A percentile compares a stretch with the other conserved stretches of the same genome.
Evolutionary conservation across 2,888 invertebrate species (phyloP).

Genomic region (Stegana nigrithorax): DNA sequence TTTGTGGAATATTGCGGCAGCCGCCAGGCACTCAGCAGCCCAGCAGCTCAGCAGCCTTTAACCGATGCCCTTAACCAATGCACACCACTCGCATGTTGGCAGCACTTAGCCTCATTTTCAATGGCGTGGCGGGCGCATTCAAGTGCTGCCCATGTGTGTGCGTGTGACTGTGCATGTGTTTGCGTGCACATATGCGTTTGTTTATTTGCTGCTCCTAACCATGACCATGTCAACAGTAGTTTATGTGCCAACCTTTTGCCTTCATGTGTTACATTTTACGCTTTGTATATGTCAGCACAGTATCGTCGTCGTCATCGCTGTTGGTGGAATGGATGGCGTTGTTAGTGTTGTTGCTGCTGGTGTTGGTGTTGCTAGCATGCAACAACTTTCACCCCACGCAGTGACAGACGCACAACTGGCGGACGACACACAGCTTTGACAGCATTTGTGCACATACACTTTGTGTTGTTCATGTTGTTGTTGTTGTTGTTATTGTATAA

Average conservation of each 20-base stretch:
- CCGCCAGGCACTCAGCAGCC: background rate
- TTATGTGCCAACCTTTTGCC: slow-evolving; percentile 20
- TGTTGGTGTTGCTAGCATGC: no score
- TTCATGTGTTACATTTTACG: slow-evolving; percentile 7
- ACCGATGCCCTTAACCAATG: background rate
- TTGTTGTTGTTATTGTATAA: background rate
- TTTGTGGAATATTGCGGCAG: slow-evolving; percentile 26
- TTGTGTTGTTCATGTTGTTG: background rate
- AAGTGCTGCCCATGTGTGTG: background rate
- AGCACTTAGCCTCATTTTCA: slow-evolving; percentile 14
- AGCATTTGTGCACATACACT: background rate
- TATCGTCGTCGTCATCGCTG: background rate
- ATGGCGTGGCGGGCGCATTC: no score
- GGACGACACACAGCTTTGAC: no score
- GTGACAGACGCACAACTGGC: no score
- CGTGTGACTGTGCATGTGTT: background rate
- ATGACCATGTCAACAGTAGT: slow-evolving; percentile 33
- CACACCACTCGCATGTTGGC: background rate
- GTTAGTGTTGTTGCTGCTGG: background rate
- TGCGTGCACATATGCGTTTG: background rate
- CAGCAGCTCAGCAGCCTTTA: background rate
- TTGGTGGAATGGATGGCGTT: background rate
- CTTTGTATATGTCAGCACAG: background rate
- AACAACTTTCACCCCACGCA: no score
- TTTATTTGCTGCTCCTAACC: slow-evolving; percentile 14